A percentile compares a stretch with the other conserved stretches of the same genome.
These are phyloP conservation scores for Hydrolagus colliei DNA, from an alignment of 2,797 vertebrate genomes.

Conservation along the genomic window DNA sequence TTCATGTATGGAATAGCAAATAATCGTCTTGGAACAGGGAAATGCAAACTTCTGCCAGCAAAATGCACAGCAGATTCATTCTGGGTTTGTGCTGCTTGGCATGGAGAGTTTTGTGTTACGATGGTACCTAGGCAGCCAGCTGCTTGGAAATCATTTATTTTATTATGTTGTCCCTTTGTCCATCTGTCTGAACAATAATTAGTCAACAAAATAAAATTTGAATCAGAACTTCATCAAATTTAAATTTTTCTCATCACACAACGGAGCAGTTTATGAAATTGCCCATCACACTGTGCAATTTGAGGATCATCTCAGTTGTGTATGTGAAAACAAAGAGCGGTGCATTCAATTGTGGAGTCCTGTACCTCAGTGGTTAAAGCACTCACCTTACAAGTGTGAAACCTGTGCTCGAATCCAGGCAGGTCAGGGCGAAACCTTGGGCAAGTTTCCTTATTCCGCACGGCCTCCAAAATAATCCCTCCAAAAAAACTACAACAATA, in stretches of 20 bases:
- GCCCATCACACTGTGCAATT: too few relatives aligned
- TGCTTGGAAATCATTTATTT: background rate
- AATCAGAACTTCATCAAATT: background rate
- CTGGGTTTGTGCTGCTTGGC: background rate
- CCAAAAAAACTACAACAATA: too few relatives aligned
- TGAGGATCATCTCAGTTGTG: too few relatives aligned
- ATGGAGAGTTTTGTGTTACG: background rate
- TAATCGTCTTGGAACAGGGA: background rate
- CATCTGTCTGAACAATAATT: background rate
- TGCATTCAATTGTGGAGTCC: too few relatives aligned
- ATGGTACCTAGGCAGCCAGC: background rate
- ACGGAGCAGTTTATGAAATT: background rate
- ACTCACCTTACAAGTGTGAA: too few relatives aligned
- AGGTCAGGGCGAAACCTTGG: too few relatives aligned
- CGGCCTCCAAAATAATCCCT: too few relatives aligned
- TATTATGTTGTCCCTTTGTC: background rate
- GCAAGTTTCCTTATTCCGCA: too few relatives aligned
- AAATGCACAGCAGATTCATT: background rate
- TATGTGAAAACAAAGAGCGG: too few relatives aligned
- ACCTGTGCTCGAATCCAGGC: too few relatives aligned
- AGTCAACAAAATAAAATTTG: background rate
- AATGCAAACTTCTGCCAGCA: background rate
- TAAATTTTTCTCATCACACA: background rate
- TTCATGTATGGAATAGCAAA: background rate
- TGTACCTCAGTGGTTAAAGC: too few relatives aligned